Evolutionary conservation across 35 echinoderm and acorn worm species (phyloP).

Genomic region (Acanthaster planci): DNA sequence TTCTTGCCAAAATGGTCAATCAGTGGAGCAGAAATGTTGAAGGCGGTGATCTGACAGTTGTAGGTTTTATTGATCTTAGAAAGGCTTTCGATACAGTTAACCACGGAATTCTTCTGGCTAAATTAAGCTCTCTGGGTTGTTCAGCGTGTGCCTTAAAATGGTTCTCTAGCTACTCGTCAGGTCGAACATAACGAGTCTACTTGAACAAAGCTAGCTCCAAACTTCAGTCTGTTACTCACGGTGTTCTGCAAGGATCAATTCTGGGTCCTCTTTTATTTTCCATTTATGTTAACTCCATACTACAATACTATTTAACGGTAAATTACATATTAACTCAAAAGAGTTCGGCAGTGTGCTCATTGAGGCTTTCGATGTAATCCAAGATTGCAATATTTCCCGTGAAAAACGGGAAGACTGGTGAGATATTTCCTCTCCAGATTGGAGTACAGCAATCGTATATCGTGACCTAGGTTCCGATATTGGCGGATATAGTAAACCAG

Average conservation of each 20-base stretch:
- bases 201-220: background rate
- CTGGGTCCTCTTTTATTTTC: too few relatives aligned
- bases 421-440: background rate
- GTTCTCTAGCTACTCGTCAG: background rate
- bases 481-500: background rate
- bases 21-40: background rate
- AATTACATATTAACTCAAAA: background rate
- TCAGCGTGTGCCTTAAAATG: background rate
- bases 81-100: background rate
- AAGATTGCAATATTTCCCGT: background rate
- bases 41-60: background rate
- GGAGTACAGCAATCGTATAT: background rate
- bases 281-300: background rate
- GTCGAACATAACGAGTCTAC: background rate
- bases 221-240: background rate
- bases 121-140: background rate
- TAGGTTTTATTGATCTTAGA: background rate
- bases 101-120: background rate
- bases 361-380: background rate
- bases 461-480: slow-evolving; percentile 13
- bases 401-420: background rate
- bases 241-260: background rate
- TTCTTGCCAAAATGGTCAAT: background rate
- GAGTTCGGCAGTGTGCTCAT: background rate
- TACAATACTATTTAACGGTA: background rate